A percentile compares a stretch with the other conserved stretches of the same genome.
These are phyloP conservation scores for Pygoscelis adeliae DNA, from an alignment of 2,113 vertebrate genomes.

Conservation along the genomic window DNA sequence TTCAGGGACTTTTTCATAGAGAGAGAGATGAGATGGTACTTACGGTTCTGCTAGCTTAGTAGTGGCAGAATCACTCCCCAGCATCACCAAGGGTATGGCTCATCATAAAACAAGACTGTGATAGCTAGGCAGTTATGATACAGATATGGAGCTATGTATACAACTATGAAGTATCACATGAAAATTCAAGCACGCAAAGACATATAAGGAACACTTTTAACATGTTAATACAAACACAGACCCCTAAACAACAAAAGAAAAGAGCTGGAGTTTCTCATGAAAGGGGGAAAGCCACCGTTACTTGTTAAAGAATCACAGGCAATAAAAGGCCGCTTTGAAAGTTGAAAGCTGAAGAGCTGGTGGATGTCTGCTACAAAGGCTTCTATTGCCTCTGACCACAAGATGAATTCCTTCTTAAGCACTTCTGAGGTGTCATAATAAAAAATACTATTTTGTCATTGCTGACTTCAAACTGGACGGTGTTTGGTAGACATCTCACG, in stretches of 20 bases:
- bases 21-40: background rate
- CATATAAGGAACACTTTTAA: background rate
- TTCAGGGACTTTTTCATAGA: background rate
- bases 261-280: background rate
- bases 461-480: background rate
- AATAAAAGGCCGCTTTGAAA: background rate
- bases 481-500: background rate
- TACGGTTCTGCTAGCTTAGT: background rate
- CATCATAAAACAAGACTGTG: background rate
- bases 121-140: background rate
- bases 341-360: background rate
- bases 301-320: background rate
- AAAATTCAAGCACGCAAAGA: background rate
- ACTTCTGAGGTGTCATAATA: background rate
- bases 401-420: background rate
- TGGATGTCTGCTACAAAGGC: background rate
- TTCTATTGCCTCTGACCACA: background rate
- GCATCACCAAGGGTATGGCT: background rate
- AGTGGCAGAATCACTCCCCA: background rate
- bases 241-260: background rate
- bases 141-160: background rate
- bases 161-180: background rate
- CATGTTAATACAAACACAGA: background rate
- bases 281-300: background rate
- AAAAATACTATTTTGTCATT: background rate